Evolutionary conservation across 2,113 vertebrate genomes (phyloP).

Genomic region (Scortum barcoo): DNA sequence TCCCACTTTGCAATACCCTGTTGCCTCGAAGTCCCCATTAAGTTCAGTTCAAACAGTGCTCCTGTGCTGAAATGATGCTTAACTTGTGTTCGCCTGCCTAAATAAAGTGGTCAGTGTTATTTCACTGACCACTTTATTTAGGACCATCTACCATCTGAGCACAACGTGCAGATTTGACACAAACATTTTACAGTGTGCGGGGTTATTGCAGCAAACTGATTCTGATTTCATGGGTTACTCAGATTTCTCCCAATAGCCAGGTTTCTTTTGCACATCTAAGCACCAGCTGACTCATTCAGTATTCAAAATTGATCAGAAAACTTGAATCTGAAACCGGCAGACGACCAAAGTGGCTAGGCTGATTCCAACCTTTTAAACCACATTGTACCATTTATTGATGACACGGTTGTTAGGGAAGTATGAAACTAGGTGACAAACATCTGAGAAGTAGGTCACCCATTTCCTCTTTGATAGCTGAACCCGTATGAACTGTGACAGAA

Average conservation of each 20-base stretch:
- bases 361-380: neutral
- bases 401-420: conserved; percentile 9
- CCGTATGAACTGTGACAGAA: conserved; percentile 4
- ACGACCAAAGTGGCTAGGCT: neutral
- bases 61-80: neutral
- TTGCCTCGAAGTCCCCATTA: neutral
- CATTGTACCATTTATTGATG: neutral
- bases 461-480: conserved; percentile 32
- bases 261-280: neutral
- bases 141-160: neutral
- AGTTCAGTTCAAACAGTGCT: no score
- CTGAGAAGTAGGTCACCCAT: conserved; percentile 53
- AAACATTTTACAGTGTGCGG: neutral
- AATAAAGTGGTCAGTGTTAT: no score
- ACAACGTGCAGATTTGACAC: neutral
- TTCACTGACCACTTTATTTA: neutral
- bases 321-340: neutral
- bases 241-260: neutral
- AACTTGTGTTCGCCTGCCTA: neutral
- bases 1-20: neutral
- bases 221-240: neutral
- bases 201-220: neutral
- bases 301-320: neutral
- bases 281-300: neutral
- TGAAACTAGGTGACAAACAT: conserved; percentile 49